phyloP scores from a whole-genome alignment of 2,113 vertebrate genomes.

The Sylvilagus bachmani region DNA sequence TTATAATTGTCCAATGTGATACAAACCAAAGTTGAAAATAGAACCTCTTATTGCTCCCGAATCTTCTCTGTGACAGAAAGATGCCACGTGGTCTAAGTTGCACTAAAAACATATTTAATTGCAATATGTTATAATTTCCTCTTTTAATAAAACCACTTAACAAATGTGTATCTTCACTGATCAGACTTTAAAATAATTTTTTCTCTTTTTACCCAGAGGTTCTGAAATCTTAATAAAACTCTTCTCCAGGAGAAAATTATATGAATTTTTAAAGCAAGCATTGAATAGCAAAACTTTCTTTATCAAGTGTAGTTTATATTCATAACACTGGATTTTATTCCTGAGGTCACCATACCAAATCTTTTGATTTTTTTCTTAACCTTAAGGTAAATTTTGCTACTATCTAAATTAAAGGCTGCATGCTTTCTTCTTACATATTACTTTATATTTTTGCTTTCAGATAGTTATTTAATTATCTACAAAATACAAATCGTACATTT shows the following conservation, averaged over 20 bases:
- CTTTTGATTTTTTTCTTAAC: background rate
- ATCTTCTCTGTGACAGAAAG: background rate
- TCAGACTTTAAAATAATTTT: background rate
- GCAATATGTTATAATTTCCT: background rate
- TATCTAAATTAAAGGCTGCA: conserved; percentile 22
- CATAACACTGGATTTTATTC: background rate
- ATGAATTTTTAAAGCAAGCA: conserved; percentile 33
- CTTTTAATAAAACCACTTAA: background rate
- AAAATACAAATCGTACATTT: background rate
- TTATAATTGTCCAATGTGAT: background rate
- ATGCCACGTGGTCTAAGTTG: background rate
- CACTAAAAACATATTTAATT: background rate
- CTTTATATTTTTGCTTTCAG: background rate
- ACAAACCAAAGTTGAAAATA: background rate
- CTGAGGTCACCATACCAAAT: background rate
- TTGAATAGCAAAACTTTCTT: background rate
- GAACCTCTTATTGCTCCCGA: background rate
- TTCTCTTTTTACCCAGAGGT: background rate
- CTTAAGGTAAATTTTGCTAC: background rate
- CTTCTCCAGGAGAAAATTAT: background rate
- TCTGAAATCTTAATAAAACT: background rate
- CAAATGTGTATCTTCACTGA: background rate
- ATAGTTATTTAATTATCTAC: conserved; percentile 50
- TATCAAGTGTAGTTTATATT: background rate
- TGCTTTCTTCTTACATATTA: background rate